A percentile compares a stretch with the other conserved stretches of the same genome.
These are phyloP conservation scores for Torymus tubicola DNA, from an alignment of 2,888 invertebrate genomes.

Conservation along the genomic window DNA sequence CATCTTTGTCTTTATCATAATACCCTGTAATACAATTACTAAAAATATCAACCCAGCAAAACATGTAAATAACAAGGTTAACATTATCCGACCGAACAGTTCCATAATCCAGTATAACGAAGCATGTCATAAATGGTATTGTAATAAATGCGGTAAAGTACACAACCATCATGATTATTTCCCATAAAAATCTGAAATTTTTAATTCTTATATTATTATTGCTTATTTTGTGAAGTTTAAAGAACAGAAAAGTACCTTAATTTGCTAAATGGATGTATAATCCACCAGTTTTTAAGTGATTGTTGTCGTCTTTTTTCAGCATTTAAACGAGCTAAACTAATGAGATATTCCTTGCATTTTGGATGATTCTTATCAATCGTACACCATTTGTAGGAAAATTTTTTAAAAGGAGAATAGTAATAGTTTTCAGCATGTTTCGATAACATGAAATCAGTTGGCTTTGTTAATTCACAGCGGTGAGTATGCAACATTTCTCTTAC, in stretches of 20 bases:
- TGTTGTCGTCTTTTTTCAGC: constrained; percentile 67
- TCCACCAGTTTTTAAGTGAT: constrained; percentile 64
- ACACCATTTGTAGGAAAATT: constrained; percentile 8
- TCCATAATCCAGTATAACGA: constrained; percentile 67
- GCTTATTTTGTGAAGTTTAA: background rate
- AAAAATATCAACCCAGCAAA: constrained; percentile 71
- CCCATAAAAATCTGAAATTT: constrained; percentile 69
- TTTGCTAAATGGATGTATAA: constrained; percentile 71
- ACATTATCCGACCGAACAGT: constrained; percentile 63
- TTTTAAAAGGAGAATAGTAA: background rate
- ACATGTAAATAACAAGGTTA: constrained; percentile 66
- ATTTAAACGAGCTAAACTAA: constrained; percentile 64
- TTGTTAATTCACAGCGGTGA: constrained; percentile 49
- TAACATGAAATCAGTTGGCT: constrained; percentile 3
- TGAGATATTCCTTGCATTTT: constrained; percentile 62
- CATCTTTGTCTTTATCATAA: constrained; percentile 58
- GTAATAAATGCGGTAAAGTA: constrained; percentile 67
- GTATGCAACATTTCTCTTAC: constrained; percentile 19
- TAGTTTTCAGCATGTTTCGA: background rate
- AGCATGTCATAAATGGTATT: constrained; percentile 70
- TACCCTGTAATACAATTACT: constrained; percentile 68
- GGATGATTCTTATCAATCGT: constrained; percentile 64
- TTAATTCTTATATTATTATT: constrained; percentile 14
- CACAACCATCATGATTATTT: constrained; percentile 67
- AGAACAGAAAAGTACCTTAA: constrained; percentile 54